These are phyloP conservation scores for Semicossyphus pulcher DNA, from an alignment of 2,113 vertebrate species.

Conservation along the genomic window DNA sequence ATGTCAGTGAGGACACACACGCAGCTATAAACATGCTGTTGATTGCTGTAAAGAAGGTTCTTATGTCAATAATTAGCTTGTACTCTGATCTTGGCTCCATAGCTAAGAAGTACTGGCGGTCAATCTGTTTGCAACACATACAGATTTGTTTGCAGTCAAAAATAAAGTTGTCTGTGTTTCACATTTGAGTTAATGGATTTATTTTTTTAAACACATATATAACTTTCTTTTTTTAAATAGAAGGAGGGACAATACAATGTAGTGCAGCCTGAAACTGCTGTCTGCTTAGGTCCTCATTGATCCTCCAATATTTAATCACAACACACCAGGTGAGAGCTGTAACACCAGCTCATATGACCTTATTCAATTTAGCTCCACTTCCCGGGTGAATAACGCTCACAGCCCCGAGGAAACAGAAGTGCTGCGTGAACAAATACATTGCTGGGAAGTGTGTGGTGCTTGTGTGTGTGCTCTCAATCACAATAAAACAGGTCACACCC, in stretches of 20 bases:
- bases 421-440: slow-evolving; percentile 28
- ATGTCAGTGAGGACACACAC: neutral
- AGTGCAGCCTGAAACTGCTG: neutral
- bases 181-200: neutral
- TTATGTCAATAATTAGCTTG: slow-evolving; percentile 83
- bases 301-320: slow-evolving; percentile 65
- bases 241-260: neutral
- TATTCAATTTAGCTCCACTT: slow-evolving; percentile 60
- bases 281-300: slow-evolving; percentile 23
- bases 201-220: neutral
- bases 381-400: slow-evolving; percentile 9
- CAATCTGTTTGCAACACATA: slow-evolving; percentile 1
- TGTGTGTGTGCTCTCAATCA: slow-evolving; percentile 10
- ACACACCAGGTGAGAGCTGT: slow-evolving; percentile 46
- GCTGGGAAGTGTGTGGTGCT: slow-evolving; percentile 23
- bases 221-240: slow-evolving; percentile 14
- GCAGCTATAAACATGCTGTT: slow-evolving; percentile 21
- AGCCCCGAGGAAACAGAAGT: slow-evolving; percentile 25
- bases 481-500: slow-evolving; percentile 25
- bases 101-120: slow-evolving; percentile 45
- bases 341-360: slow-evolving; percentile 44
- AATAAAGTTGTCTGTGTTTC: neutral
- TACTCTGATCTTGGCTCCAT: slow-evolving; percentile 76
- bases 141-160: neutral
- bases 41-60: slow-evolving; percentile 59